Conservation (phyloP, 2,797 vertebrate species). For the Sebastiscus tertius region DNA sequence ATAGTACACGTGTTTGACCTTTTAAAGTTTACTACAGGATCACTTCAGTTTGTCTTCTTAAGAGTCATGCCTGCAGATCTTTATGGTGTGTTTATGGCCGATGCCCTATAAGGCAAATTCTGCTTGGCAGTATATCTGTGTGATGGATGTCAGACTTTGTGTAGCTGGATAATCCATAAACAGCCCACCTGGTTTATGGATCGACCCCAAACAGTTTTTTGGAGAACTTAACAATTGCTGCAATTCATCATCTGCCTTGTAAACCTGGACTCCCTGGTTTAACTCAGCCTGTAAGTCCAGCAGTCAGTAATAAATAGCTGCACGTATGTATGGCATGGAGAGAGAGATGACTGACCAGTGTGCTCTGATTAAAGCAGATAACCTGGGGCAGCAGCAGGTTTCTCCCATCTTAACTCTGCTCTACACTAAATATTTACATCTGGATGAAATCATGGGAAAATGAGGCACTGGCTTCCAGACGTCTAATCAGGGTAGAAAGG, state of each 20-base stretch:
- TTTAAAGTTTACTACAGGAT: neutral
- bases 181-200: conserved; percentile 20
- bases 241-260: conserved; percentile 45
- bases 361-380: conserved; percentile 52
- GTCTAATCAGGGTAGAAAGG: conserved; percentile 40
- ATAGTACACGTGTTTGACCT: neutral
- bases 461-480: conserved; percentile 36
- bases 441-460: conserved; percentile 56
- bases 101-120: conserved; percentile 8
- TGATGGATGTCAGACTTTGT: conserved; percentile 35
- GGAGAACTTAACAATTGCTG: conserved; percentile 37
- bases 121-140: conserved; percentile 21
- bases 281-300: conserved; percentile 36
- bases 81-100: conserved; percentile 43
- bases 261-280: conserved; percentile 35
- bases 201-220: neutral
- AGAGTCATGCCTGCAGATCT: conserved; percentile 25
- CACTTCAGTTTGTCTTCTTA: conserved; percentile 4
- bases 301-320: conserved; percentile 31
- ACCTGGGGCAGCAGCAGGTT: conserved; percentile 41
- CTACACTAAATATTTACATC: conserved; percentile 64
- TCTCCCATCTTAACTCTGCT: conserved; percentile 42
- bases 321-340: neutral
- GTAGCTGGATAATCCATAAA: conserved; percentile 22
- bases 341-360: conserved; percentile 35